A percentile compares a stretch with the other conserved stretches of the same genome.
Conservation (phyloP, 2,113 vertebrate species). For the Lophotis ruficrista region DNA sequence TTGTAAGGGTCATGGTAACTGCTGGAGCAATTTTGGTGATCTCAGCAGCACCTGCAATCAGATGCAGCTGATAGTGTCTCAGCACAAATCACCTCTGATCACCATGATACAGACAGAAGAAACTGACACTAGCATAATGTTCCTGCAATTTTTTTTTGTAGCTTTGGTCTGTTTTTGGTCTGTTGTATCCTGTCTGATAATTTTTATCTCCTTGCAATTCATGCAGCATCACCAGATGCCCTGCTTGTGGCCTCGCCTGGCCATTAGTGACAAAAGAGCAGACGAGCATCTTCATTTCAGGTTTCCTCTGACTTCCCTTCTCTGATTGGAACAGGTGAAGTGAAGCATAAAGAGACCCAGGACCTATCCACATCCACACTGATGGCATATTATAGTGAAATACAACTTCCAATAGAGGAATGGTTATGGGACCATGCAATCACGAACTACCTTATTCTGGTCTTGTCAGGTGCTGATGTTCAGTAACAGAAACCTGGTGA, state of each 20-base stretch:
- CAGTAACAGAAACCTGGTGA: background rate
- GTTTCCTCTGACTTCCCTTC: background rate
- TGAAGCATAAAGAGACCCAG: background rate
- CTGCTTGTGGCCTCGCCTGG: background rate
- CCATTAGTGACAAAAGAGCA: background rate
- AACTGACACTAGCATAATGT: background rate
- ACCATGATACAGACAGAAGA: background rate
- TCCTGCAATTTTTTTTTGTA: background rate
- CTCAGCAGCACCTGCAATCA: background rate
- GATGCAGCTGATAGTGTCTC: background rate
- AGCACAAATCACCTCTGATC: background rate
- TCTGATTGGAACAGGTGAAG: background rate
- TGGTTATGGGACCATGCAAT: background rate
- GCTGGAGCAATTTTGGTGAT: background rate
- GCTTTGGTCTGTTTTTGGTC: background rate
- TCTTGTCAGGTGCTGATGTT: background rate
- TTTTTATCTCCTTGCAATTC: background rate
- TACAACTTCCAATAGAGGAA: background rate
- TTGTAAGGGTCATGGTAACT: background rate
- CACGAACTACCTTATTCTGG: background rate
- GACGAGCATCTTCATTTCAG: background rate
- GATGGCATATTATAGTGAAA: background rate
- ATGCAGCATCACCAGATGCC: background rate
- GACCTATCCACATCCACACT: background rate
- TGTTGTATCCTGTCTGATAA: background rate